Evolutionary conservation across 2,888 invertebrate genomes (phyloP).

Genomic region (Nebria brevicollis): DNA sequence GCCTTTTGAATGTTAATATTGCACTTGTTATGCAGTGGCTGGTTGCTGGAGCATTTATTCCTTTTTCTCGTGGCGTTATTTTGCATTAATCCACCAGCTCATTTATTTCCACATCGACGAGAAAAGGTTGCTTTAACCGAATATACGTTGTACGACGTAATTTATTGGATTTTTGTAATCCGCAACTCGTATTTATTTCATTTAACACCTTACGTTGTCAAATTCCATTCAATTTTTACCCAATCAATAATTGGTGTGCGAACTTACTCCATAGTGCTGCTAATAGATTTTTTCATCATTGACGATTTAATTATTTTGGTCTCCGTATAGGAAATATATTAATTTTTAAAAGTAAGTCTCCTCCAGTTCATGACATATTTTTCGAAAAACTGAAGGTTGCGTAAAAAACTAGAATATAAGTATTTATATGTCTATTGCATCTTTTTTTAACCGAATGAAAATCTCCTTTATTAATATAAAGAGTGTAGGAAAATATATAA

Average conservation of each 20-base stretch:
- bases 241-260: neutral
- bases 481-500: too few species aligned
- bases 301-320: too few species aligned
- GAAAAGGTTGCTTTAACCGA: neutral
- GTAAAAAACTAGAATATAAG: too few species aligned
- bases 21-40: neutral
- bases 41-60: neutral
- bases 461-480: too few species aligned
- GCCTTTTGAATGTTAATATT: constrained; percentile 6
- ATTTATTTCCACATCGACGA: constrained; percentile 8
- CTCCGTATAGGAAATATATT: too few species aligned
- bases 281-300: too few species aligned
- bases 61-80: neutral
- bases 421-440: too few species aligned
- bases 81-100: constrained; percentile 7
- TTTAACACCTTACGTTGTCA: neutral
- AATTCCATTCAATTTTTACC: neutral
- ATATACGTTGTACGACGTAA: neutral
- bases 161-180: neutral
- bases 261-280: too few species aligned
- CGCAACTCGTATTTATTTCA: neutral
- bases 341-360: too few species aligned
- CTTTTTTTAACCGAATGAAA: too few species aligned
- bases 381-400: too few species aligned
- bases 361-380: too few species aligned